Base-by-base conservation (phyloP, 2,113 vertebrate genomes). In the Halcyon senegalensis region DNA sequence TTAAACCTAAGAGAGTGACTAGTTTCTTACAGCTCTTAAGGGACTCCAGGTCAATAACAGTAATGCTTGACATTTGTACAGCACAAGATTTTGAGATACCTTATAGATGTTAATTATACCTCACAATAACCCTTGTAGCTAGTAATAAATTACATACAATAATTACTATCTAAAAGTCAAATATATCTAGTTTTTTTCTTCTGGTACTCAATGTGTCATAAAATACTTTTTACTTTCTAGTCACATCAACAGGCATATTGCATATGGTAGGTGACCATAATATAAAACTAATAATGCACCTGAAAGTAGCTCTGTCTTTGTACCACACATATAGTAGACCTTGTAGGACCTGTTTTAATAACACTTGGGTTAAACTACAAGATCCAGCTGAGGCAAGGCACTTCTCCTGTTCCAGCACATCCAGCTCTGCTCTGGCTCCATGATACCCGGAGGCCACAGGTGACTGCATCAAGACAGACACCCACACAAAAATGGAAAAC, bases 371-470 rank as follows among this genome's bases (percentile, higher is more conserved):
- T 86, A 58, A 66, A 53, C 18, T 24, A 11, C 19, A 56, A 79
- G 16, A 33, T 17, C n/a, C 28, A 23, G 3, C 28, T 56, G 46
- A 10, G 7, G 28, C 2, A 2, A 76, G 7, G 28, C 0, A 0
- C 7, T 58, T 53, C 10, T 8, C 10, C 7, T 72, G 16, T 6
- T 21, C 11, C 39, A 25, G 11, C 43, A 69, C 11, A 7, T 4
- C 16, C 20, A 35, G 15, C 30, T 46, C 33, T 53, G 11, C 30
- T 1, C 25, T 5, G 31, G 6, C 9, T 73, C 15, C 1, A 2
- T 43, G 50, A 11, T 48, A 23, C 30, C 66, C 66, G 59, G 43
- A 58, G 33, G 37, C 19, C 41, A 51, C 28, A 53, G 30, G 33
- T 53, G 21, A 69, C 37, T 1, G 3, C 23, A 43, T 4, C 9